Evolutionary conservation across 2,888 invertebrate genomes (phyloP).

Genomic region (Leptura quadrifasciata): DNA sequence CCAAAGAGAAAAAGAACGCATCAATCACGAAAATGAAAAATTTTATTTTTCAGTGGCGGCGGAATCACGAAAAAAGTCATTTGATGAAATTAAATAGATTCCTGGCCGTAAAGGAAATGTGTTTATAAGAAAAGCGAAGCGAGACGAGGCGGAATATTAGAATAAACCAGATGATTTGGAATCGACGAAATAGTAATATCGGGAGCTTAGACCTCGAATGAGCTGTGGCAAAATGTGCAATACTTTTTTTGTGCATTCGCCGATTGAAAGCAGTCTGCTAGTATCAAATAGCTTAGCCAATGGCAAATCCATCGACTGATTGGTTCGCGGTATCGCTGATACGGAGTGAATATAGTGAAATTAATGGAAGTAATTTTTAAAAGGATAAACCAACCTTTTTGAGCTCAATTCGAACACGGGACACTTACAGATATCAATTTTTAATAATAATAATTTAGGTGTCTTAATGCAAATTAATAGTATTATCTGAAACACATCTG

Average conservation of each 20-base stretch:
- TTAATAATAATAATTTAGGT: too few relatives aligned
- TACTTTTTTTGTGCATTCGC: slow-evolving; percentile 59
- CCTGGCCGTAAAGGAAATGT: slow-evolving; percentile 13
- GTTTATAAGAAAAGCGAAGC: slow-evolving; percentile 33
- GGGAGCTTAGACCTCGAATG: slow-evolving; percentile 45
- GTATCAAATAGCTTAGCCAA: slow-evolving; percentile 57
- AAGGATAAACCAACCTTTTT: too few relatives aligned
- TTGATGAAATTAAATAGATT: slow-evolving; percentile 38
- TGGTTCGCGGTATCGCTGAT: slow-evolving; percentile 53
- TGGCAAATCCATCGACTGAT: slow-evolving; percentile 65
- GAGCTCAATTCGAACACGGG: too few relatives aligned
- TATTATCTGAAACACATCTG: too few relatives aligned
- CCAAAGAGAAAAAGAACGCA: slow-evolving; percentile 20
- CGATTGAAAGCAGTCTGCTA: slow-evolving; percentile 50
- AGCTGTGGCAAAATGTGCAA: slow-evolving; percentile 55
- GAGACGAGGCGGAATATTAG: slow-evolving; percentile 31
- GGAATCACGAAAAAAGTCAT: slow-evolving; percentile 27
- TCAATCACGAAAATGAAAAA: slow-evolving; percentile 33
- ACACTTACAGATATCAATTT: too few relatives aligned
- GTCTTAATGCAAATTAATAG: too few relatives aligned
- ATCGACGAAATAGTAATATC: slow-evolving; percentile 51
- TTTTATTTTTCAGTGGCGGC: slow-evolving; percentile 17
- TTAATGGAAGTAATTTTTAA: not conserved
- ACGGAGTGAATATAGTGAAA: slow-evolving; percentile 27
- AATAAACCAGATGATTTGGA: slow-evolving; percentile 40